Evolutionary conservation across 2,797 vertebrate species (phyloP).

Genomic region (Tachyglossus aculeatus): DNA sequence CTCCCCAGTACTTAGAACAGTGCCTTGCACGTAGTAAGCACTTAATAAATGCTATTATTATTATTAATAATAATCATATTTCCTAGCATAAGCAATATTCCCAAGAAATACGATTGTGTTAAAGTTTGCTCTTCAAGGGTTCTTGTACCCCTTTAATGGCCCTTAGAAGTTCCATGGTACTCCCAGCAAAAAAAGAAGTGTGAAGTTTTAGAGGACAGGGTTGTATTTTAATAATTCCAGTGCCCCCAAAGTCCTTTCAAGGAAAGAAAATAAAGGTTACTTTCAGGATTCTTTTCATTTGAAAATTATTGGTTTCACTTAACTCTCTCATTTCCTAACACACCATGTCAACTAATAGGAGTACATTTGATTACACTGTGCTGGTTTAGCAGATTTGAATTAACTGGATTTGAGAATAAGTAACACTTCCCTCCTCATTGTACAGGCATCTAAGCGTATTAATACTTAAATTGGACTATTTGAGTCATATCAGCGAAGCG

Average conservation of each 20-base stretch:
- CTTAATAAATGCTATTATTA: no score
- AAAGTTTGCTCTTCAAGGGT: neutral
- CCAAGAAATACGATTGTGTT: neutral
- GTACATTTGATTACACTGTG: no score
- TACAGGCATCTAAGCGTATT: no score
- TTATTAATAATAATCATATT: no score
- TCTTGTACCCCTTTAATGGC: neutral
- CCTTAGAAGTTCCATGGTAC: neutral
- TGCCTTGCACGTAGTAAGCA: no score
- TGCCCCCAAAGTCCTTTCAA: neutral
- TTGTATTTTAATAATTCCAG: neutral
- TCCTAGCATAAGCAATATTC: neutral
- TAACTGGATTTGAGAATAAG: no score
- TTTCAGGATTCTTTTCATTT: neutral
- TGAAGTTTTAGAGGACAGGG: neutral
- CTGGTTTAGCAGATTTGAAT: no score
- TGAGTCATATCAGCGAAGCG: no score
- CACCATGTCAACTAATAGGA: no score
- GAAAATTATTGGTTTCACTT: constrained; percentile 6
- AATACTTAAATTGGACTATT: no score
- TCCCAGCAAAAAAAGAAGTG: neutral
- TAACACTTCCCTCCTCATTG: no score
- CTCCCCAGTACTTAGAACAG: no score
- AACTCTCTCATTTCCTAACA: constrained; percentile 9
- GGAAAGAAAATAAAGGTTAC: neutral